Evolutionary conservation across 2,113 vertebrate genomes (phyloP), one percentile per base, ranked within the genome.

Genomic region (Forbesichthys papilliferus): DNA sequence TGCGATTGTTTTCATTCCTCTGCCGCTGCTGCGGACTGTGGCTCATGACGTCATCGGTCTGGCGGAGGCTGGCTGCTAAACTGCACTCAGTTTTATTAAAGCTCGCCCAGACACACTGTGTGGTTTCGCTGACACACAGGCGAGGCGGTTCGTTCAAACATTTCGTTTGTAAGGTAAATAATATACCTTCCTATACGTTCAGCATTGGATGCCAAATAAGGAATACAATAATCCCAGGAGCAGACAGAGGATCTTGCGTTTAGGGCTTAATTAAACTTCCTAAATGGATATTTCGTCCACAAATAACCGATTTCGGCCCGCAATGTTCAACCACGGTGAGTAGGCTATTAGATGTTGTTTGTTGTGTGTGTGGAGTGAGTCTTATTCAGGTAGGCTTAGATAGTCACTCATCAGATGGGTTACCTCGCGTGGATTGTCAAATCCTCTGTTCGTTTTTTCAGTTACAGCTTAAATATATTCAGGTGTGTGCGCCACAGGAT

Each of bases 1-100:
- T 93, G 93, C 75, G 83, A 90, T 89, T 93, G 91, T 94, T 93
- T 91, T 93, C 84, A 88, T 93, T 89, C 86, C 20, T 74, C 78
- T 68, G 56, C 76, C 52, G 83, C 71, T 36, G 86, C 84, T 46
- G 67, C 65, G 2, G 63, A 73, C 36, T 47, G 53, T 68, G 78
- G 55, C 62, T 66, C 63, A 63, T 90, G 91, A 92, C 92, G 91
- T 92, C 84, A 90, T 11, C 9, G 16, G 46, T 34, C 78, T 51
- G 61, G 77, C 82, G 57, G 34, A 63, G 66, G 68, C 14, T 57
- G 62, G 59, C 59, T 33, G 11, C 12, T 34, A 61, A 14, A 48
- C 68, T 12, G 56, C 73, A 11, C 64, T 51, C 27, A 52, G 33
- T 63, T 56, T 77, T 62, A 18, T 48, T 48, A 62, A 62, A 20